Base-by-base conservation (phyloP, 2,888 invertebrate species). In the Sinopyrophorus schimmeli region DNA sequence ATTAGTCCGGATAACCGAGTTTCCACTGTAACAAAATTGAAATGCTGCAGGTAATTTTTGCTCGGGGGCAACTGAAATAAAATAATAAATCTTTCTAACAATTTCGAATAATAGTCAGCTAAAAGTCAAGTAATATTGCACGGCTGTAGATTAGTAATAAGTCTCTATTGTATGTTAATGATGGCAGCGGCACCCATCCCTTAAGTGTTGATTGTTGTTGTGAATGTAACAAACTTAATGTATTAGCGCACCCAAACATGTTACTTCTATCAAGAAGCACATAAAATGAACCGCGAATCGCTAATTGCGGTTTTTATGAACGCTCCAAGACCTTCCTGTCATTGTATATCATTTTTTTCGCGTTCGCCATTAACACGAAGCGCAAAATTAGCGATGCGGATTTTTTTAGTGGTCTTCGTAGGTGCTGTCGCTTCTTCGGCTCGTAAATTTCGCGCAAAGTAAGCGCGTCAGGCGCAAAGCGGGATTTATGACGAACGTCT, bases 61-160 rank as follows among this genome's bases (percentile, higher is more conserved):
- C n/a, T 11, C 24, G n/a, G n/a, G n/a, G n/a, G n/a, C n/a, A n/a
- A n/a, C n/a, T n/a, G 10, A 12, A 18, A 20, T 23, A 37, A 37
- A 37, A 17, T 46, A 32, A 38, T 39, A 46, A 14, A 38, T 46
- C 38, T 46, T 26, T 38, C 31, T 14, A 11, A 38, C 14, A 10
- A 20, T 46, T 44, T 46, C 21, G 26, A 38, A 46, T 46, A 38
- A 38, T 53, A 23, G 18, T 18, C 38, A 49, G 12, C 43, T 43
- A 38, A 49, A 49, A 38, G 39, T 43, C 39, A 55, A 50, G 51
- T 42, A 56, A 59, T 62, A 62, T 56, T 53, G 59, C 58, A 58
- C 58, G 59, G 58, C 55, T 57, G 57, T 61, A 61, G 61, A 61
- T 61, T 63, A 61, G 59, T 62, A 63, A 63, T 63, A 62, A 63